Base-by-base conservation (phyloP, 2,888 invertebrate species). In the Mactromeris polynyma region DNA sequence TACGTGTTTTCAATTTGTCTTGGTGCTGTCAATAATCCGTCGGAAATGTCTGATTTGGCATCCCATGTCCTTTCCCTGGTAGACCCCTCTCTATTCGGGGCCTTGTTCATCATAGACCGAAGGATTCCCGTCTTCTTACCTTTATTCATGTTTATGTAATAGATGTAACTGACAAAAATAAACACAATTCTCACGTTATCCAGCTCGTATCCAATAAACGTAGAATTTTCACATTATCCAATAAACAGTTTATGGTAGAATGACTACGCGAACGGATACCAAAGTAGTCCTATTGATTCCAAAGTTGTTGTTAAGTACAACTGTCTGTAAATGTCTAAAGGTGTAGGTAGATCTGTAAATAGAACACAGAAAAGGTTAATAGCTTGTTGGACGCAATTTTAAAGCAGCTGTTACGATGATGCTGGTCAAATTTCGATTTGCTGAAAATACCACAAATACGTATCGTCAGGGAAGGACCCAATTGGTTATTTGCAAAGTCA, bases 1-100 rank as follows among this genome's bases (percentile, higher is more conserved):
- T 92, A 94, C 4, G 94, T 93, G 77, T 94, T 94, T 88, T 94
- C 93, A 33, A 89, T 26, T 80, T 89, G 87, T 21, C 88, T 36
- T 4, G 83, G 42, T 6, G 82, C 33, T 2, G 79, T n/a, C 17
- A 81, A 31, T 0, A 31, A 31, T 11, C n/a, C 79, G 7, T 92
- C 92, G 1, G 88, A 88, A 9, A 84, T 64, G 17, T 90, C 89
- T 1, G 92, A 92, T 36, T 77, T 85, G 7, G 86, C 38, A 38
- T 85, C 83, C 81, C 86, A 85, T 9, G 82, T 77, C 21, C 89
- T 83, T 17, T 92, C 92, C 33, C 92, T 85, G 26, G 64, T 85
- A 7, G 84, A 88, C 21, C 89, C 89, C 42, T 87, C 89, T 38
- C 87, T 54, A 1, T 89, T 83, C 0, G 92, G 92, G 0, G 92